These are phyloP conservation scores for Irena cyanogastra DNA, from an alignment of 2,113 vertebrate species.

Conservation along the genomic window DNA sequence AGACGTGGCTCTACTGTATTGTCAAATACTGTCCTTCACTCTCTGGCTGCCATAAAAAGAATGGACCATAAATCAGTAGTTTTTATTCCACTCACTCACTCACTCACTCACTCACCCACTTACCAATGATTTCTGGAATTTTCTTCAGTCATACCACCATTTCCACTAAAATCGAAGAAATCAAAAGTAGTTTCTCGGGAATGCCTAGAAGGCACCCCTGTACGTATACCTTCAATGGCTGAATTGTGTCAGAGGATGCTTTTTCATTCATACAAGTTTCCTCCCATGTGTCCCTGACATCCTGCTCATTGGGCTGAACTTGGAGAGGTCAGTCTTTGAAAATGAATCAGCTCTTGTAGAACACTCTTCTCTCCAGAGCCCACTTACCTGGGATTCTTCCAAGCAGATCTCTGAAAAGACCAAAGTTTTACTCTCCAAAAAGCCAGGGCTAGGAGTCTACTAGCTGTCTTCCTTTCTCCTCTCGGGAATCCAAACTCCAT, in stretches of 20 bases:
- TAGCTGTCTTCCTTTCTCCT: not conserved
- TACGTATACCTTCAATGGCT: not conserved
- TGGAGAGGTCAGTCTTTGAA: not conserved
- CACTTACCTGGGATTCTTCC: not conserved
- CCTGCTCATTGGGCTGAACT: not conserved
- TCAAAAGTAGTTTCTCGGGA: not conserved
- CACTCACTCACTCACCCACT: not conserved
- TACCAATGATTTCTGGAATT: not conserved
- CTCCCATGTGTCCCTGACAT: not conserved
- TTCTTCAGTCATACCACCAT: not conserved
- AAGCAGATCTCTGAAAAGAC: not conserved
- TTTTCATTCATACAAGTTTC: not conserved
- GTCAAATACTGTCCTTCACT: not conserved
- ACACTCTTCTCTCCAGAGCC: not conserved
- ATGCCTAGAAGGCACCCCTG: not conserved
- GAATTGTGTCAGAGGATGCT: not conserved
- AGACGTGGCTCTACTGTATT: accelerated
- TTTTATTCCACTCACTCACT: not conserved
- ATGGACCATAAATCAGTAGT: not conserved
- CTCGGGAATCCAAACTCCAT: not conserved
- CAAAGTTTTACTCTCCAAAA: not conserved
- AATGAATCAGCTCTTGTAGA: not conserved
- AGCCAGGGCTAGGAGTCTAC: not conserved
- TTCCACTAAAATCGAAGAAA: not conserved
- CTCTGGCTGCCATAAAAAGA: not conserved